phyloP scores from a whole-genome alignment of 1,140 invertebrate genomes.

The Drosophila ficusphila region DNA sequence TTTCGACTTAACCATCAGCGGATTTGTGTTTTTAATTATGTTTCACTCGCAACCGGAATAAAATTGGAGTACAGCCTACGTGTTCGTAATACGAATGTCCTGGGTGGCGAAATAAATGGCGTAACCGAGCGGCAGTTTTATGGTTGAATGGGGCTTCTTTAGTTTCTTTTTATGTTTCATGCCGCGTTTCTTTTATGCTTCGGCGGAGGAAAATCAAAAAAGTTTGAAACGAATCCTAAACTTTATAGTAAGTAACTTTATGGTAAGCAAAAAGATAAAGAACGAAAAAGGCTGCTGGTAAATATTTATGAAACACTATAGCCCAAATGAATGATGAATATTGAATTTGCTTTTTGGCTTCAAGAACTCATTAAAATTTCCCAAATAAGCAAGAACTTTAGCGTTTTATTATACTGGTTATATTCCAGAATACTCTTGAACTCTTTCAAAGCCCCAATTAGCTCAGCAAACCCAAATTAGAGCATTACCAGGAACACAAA shows the following conservation, averaged over 20 bases:
- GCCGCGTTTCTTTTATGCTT: conserved; percentile 19
- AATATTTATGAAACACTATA: conserved; percentile 37
- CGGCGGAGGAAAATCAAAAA: conserved; percentile 29
- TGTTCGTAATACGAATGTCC: conserved; percentile 62
- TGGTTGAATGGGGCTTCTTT: conserved; percentile 51
- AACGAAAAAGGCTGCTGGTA: not conserved
- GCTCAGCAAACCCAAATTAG: conserved; percentile 4
- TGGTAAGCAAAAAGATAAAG: conserved; percentile 1
- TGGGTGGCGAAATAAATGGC: conserved; percentile 38
- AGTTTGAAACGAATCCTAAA: conserved; percentile 22
- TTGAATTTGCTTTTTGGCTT: not conserved
- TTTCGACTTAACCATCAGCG: conserved; percentile 3
- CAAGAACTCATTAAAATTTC: conserved; percentile 32
- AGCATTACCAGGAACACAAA: conserved; percentile 14
- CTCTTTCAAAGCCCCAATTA: conserved; percentile 46
- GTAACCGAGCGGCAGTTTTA: conserved; percentile 44
- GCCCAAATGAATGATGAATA: conserved; percentile 20
- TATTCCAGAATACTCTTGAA: not conserved
- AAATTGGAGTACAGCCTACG: conserved; percentile 58
- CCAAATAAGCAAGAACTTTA: not conserved
- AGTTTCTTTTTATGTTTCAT: conserved; percentile 41
- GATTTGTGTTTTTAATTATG: conserved; percentile 62
- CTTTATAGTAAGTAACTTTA: conserved; percentile 37
- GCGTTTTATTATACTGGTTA: not conserved
- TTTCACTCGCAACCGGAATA: conserved; percentile 44